Evolutionary conservation across 1,140 invertebrate genomes (phyloP), one percentile per base, ranked within the genome.

Genomic region (Megathymus violae): DNA sequence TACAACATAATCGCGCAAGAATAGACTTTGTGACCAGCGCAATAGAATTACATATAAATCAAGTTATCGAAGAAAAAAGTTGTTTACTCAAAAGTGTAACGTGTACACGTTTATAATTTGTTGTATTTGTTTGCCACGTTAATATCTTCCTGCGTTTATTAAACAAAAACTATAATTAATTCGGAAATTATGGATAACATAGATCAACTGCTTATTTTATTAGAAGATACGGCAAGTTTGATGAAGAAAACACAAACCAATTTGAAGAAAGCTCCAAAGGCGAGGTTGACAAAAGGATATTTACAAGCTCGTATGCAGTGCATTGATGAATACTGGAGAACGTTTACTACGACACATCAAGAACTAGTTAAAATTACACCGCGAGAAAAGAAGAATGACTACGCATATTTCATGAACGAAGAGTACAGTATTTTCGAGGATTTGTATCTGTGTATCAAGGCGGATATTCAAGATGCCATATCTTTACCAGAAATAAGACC

Each of bases 371-470:
- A 62, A 38, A 31, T 27, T 36, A 58, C 43, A 36, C 31, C 64
- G 0, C 31, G 22, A 5, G 64, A 62, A 34, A 22, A 16, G 10
- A 50, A 17, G 17, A 9, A n/a, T 7, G 14, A 25, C 1, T 10
- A 51, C 3, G 5, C 19, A 4, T 66, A 70, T 48, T 70, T 70
- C n/a, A 31, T 50, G 4, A 66, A 70, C 10, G 63, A 70, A 15
- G 60, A 63, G 6, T 69, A 31, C 11, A 43, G 11, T 25, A 22
- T 11, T n/a, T 52, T 14, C 9, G 67, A 69, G 52, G 58, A 69
- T 11, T 36, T 69, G 10, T 65, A 62, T 36, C 13, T 56, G 3
- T 31, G 13, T 4, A 27, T 69, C 22, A 36, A 56, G 34, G 50
- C 27, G 1, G 62, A 69, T 7, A 22, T 69, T 34, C 48, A 51